Conservation (phyloP, 2,888 invertebrate genomes). For the Stegophylla sp. region DNA sequence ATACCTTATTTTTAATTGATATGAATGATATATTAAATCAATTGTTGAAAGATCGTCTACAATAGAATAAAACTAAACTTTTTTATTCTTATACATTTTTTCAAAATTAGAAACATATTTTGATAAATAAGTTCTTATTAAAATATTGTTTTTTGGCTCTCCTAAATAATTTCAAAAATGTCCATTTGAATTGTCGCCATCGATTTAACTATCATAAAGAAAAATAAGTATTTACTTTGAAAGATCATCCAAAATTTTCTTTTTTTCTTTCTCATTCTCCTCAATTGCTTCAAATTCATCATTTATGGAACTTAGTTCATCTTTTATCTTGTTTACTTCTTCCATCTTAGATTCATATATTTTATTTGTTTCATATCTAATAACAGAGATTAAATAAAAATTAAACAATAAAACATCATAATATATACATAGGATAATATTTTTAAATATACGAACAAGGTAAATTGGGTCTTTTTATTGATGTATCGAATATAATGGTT, state of each 20-base stretch:
- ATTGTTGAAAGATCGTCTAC: too few relatives aligned
- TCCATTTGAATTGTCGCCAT: too few relatives aligned
- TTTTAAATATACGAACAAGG: conserved; percentile 68
- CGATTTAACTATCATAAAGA: too few relatives aligned
- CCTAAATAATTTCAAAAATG: too few relatives aligned
- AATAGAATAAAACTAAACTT: too few relatives aligned
- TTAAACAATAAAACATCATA: neutral
- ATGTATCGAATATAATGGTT: conserved; percentile 77
- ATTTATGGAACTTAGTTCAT: neutral
- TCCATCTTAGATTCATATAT: neutral
- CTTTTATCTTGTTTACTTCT: neutral
- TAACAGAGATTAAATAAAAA: neutral
- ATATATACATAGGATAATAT: neutral
- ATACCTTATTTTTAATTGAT: too few relatives aligned
- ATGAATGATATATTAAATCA: too few relatives aligned
- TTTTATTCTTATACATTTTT: too few relatives aligned
- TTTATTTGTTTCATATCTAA: conserved; percentile 20
- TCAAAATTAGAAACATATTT: too few relatives aligned
- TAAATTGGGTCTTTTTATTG: conserved; percentile 76
- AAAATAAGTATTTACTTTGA: conserved; percentile 62
- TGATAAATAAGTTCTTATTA: too few relatives aligned
- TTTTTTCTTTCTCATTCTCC: conserved; percentile 67
- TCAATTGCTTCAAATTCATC: conserved; percentile 7
- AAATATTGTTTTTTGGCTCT: too few relatives aligned
- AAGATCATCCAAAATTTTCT: conserved; percentile 68